Percentiles rank a stretch among this genome's conserved stretches.
Conservation (phyloP, 2,113 vertebrate species). For the Hymenochirus boettgeri region DNA sequence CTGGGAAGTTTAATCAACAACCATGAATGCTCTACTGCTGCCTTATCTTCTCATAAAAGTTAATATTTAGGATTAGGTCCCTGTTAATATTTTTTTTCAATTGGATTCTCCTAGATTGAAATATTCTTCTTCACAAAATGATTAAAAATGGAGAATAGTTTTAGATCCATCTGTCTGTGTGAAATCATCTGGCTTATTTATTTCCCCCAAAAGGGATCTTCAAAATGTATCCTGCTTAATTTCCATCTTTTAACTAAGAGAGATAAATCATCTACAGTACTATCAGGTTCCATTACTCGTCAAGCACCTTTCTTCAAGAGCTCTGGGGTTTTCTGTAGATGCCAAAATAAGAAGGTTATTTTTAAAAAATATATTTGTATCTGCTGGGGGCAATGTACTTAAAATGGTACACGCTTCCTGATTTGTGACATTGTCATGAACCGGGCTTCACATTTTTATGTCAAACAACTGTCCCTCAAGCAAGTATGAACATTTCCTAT, state of each 20-base stretch:
- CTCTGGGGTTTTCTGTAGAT: conserved; percentile 40
- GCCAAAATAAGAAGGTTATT: conserved; percentile 23
- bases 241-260: conserved; percentile 51
- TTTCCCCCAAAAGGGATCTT: conserved; percentile 14
- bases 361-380: not conserved
- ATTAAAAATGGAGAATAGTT: no score
- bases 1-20: no score
- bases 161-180: no score
- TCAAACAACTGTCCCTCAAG: not conserved
- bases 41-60: no score
- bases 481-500: not conserved
- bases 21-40: no score
- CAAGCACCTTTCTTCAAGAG: no score
- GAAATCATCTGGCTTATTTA: not conserved
- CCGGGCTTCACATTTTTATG: not conserved
- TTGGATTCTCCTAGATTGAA: no score
- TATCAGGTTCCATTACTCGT: conserved; percentile 7
- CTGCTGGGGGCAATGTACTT: not conserved
- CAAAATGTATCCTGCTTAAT: conserved; percentile 43
- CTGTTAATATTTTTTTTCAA: no score
- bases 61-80: no score
- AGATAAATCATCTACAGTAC: conserved; percentile 40
- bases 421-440: no score
- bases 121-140: no score
- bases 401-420: no score